These are phyloP conservation scores for Neodiprion fabricii DNA, from an alignment of 1,140 invertebrate species.

Conservation along the genomic window DNA sequence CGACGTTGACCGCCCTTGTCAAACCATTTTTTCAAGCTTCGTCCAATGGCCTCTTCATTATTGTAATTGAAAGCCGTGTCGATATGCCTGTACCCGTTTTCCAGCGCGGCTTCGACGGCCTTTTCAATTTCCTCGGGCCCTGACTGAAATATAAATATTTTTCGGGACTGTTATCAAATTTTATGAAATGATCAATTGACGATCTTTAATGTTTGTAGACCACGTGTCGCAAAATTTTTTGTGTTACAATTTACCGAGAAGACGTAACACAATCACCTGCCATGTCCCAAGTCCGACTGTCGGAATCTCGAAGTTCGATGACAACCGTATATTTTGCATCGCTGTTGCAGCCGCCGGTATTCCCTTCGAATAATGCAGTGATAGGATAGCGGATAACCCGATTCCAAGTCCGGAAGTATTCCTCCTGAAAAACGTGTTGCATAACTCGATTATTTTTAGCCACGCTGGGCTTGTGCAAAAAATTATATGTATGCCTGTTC, in stretches of 20 bases:
- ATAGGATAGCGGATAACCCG: not conserved
- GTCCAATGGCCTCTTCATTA: constrained; percentile 83
- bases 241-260: not conserved
- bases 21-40: constrained; percentile 77
- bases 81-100: constrained; percentile 77
- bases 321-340: constrained; percentile 45
- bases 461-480: not conserved
- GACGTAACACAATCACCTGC: constrained; percentile 66
- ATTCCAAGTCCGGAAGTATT: not conserved
- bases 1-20: constrained; percentile 73
- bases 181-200: constrained; percentile 9
- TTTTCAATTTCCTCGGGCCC: constrained; percentile 73
- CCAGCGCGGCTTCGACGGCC: constrained; percentile 70
- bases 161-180: constrained; percentile 25
- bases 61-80: constrained; percentile 83
- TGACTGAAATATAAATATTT: constrained; percentile 59
- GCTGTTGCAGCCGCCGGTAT: constrained; percentile 11
- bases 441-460: not conserved
- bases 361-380: constrained; percentile 25
- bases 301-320: constrained; percentile 69
- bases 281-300: constrained; percentile 80
- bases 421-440: not conserved
- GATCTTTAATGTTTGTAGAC: not conserved
- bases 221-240: not conserved
- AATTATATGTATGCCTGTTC: not conserved